These are phyloP conservation scores for Parasteatoda tepidariorum DNA, from an alignment of 1,140 invertebrate species.

Conservation along the genomic window DNA sequence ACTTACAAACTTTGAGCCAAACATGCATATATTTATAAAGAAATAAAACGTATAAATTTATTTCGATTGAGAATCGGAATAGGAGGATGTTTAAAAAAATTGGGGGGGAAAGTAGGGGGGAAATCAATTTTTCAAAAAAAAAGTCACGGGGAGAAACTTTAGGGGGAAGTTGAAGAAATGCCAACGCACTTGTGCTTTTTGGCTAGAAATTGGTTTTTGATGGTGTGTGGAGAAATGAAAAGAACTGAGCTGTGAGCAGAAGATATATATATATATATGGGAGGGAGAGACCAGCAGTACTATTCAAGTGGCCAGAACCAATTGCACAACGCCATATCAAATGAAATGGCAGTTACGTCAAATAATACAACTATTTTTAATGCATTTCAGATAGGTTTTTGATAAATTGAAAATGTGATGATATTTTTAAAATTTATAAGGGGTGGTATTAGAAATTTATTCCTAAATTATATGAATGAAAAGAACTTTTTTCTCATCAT, in stretches of 20 bases:
- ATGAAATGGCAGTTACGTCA: conserved; percentile 10
- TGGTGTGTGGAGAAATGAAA: conserved; percentile 52
- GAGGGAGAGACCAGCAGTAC: background rate
- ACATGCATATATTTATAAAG: too few relatives aligned
- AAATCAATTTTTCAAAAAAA: conserved; percentile 1
- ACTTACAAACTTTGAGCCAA: too few relatives aligned
- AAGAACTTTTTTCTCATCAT: too few relatives aligned
- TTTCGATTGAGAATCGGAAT: background rate
- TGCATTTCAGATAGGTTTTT: background rate
- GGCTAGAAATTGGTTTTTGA: conserved; percentile 55
- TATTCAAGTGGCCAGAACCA: background rate
- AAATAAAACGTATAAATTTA: background rate
- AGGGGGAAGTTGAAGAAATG: conserved; percentile 48
- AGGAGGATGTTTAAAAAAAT: too few relatives aligned
- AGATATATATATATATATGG: background rate
- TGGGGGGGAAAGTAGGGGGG: conserved; percentile 6
- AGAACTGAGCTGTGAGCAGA: conserved; percentile 1
- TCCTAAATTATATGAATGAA: too few relatives aligned
- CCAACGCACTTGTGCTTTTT: conserved; percentile 48
- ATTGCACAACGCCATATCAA: background rate
- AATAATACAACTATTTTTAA: background rate
- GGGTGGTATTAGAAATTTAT: too few relatives aligned
- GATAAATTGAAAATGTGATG: background rate
- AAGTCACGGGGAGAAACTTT: conserved; percentile 9
- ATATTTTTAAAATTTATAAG: too few relatives aligned